Base-by-base conservation (phyloP, 2,797 vertebrate genomes). In the Oreonectes daqikongensis region DNA sequence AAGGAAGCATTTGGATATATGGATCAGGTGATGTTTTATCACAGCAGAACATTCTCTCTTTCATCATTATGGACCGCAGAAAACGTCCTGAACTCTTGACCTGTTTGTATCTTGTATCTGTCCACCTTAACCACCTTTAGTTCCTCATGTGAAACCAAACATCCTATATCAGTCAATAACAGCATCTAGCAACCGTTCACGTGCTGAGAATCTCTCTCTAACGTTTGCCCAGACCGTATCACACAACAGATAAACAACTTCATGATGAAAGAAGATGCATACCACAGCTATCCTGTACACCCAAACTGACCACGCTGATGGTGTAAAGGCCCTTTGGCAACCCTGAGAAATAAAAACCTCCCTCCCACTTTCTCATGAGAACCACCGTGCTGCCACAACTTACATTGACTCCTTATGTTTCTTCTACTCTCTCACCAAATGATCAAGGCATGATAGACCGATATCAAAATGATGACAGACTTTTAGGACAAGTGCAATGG, bases 381-480 rank as follows among this genome's bases (percentile, higher is more conserved):
- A 9, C 35, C n/a, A 28, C 32, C 55, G 15, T 63, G 40, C 48
- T 67, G 42, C 69, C 60, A 69, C 38, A 59, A 57, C 55, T 15
- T 57, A 70, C 55, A 38, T 28, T 22, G 52, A 48, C 66, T 70
- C 66, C 59, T 52, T 63, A 72, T 70, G 69, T 46, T 35, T 70
- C 78, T 77, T 52, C 35, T 46, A 42, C 44, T 46, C 52, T 42
- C 20, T 55, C 75, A 63, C 59, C 5, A 24, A 28, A 65, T 63
- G 52, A 79, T 78, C 71, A 72, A 82, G 46, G 68, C 55, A 50
- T 69, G 63, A 80, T 46, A 32, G 52, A 44, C 69, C 28, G 38
- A 52, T 26, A 44, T 42, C 53, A 61, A 7, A 22, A 48, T 9
- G 64, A 68, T 75, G 64, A 24, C 6, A 67, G 52, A 57, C 11